phyloP scores from a whole-genome alignment of 2,888 invertebrate species.

The Megaustenia siamemsis region DNA sequence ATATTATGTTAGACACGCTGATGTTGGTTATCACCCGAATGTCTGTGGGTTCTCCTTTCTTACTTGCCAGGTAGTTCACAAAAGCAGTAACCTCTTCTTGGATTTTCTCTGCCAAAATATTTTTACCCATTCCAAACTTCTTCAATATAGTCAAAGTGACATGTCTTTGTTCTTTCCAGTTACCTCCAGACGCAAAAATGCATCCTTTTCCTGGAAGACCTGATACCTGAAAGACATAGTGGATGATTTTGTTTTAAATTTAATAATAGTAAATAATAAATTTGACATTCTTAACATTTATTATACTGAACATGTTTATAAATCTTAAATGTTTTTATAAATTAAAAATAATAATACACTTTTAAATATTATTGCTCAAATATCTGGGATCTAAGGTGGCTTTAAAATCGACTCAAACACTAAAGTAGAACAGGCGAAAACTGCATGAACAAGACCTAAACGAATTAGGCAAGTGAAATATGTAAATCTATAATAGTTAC shows the following conservation, averaged over 20 bases:
- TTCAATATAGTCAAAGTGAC: background rate
- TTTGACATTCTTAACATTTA: background rate
- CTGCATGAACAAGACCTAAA: no score
- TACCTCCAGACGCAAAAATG: background rate
- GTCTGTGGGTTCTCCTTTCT: conserved; percentile 1
- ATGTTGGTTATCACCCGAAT: background rate
- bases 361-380: no score
- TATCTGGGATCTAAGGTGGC: no score
- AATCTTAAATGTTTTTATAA: no score
- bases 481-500: no score
- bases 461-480: no score
- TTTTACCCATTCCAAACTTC: background rate
- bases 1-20: conserved; percentile 5
- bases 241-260: no score
- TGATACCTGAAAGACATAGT: no score
- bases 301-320: no score
- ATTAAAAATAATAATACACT: no score
- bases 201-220: background rate
- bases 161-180: background rate
- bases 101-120: background rate
- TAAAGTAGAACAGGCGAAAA: no score
- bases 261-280: background rate
- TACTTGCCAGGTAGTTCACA: background rate
- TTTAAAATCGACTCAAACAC: no score
- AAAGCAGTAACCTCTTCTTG: background rate